These are phyloP conservation scores for Pteropus rufus DNA, from an alignment of 2,797 vertebrate species.

Conservation along the genomic window DNA sequence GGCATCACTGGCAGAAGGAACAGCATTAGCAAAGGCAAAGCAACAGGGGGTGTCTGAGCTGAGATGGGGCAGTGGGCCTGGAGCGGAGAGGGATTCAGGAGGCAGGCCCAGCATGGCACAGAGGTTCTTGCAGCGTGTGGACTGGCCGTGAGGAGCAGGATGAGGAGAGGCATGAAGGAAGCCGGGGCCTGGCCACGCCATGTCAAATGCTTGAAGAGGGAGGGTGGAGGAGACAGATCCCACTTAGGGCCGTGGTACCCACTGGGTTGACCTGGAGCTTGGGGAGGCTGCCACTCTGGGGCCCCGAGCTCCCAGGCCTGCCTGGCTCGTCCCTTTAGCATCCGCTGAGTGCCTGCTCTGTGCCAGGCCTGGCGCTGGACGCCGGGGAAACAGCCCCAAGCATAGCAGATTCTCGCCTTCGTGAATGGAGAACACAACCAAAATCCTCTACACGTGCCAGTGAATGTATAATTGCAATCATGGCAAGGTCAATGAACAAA, in stretches of 20 bases:
- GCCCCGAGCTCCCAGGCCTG: not conserved
- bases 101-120: too few species aligned
- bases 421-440: not conserved
- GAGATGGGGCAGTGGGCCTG: too few species aligned
- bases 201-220: not conserved
- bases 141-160: not conserved
- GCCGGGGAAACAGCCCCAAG: rapidly evolving
- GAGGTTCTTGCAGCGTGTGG: not conserved
- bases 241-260: not conserved
- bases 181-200: rapidly evolving
- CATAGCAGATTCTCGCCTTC: not conserved
- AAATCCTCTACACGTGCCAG: rapidly evolving
- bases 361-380: not conserved
- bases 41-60: not conserved
- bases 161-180: not conserved
- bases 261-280: not conserved
- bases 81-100: too few species aligned
- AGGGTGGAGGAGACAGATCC: not conserved
- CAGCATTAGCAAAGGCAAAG: not conserved
- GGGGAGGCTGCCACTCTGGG: not conserved
- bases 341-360: not conserved
- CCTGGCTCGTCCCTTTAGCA: not conserved
- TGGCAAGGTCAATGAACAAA: not conserved
- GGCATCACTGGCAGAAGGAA: not conserved
- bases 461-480: not conserved